Base-by-base conservation (phyloP, 2,797 vertebrate genomes). In the Pseudopleuronectes americanus region DNA sequence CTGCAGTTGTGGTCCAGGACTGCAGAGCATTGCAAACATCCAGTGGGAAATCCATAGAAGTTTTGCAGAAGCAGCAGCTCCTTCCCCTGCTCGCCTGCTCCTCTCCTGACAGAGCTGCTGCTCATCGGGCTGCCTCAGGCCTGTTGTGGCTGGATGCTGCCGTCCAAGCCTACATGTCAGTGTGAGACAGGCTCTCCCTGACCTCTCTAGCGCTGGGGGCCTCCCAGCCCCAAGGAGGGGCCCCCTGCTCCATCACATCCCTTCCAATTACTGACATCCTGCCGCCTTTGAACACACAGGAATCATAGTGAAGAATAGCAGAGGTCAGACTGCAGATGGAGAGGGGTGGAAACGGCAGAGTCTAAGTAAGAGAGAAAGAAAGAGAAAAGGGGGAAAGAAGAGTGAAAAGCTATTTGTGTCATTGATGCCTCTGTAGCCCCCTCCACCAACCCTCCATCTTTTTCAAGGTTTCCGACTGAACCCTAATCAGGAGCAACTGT, bases 271-370 rank as follows among this genome's bases (percentile, higher is more conserved):
- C 93, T 91, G 89, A 91, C 91, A 93, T 92, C 92, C 91, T 90
- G 88, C 90, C 77, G 88, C 91, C 89, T 93, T 93, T 93, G 92
- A 93, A 93, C 88, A 91, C 89, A 90, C 90, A 92, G 88, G 90
- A 93, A 92, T 92, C 89, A 88, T 90, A 92, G 90, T 91, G 92
- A 93, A 93, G 92, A 93, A 93, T 90, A 92, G 91, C 91, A 94
- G 92, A 94, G 93, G 92, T 94, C 92, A 94, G 84, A 86, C 92
- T 91, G 92, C 94, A 95, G 94, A 94, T 95, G 94, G 93, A 93
- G 79, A 89, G 87, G 87, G 92, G 87, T 90, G 89, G 88, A 92
- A 91, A 90, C 84, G 45, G 86, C 86, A 84, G 86, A 87, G 84
- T 81, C 87, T 71, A 83, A 89, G 89, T 87, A 89, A 85, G 87